A percentile compares a stretch with the other conserved stretches of the same genome.
These are phyloP conservation scores for Blennius ocellaris DNA, from an alignment of 2,113 vertebrate species.

Conservation along the genomic window DNA sequence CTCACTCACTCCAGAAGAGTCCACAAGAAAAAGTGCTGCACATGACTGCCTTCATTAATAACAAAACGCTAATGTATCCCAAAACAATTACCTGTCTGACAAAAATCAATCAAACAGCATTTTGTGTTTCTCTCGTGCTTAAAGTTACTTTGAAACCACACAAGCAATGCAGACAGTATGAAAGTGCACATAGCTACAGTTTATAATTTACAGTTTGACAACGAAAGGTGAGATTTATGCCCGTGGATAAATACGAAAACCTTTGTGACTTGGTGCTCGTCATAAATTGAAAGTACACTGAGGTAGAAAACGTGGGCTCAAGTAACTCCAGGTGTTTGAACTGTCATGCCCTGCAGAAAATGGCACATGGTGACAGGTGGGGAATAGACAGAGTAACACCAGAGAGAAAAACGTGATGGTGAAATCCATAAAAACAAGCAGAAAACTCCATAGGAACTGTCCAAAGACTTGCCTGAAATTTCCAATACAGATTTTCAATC, in stretches of 20 bases:
- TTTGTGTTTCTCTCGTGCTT: too few relatives aligned
- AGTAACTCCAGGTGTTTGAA: constrained; percentile 24
- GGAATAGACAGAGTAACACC: neutral
- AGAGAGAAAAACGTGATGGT: neutral
- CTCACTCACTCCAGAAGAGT: too few relatives aligned
- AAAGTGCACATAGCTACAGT: neutral
- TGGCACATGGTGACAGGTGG: constrained; percentile 7
- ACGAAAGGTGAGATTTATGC: constrained; percentile 2
- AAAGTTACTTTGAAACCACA: neutral
- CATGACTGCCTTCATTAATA: too few relatives aligned
- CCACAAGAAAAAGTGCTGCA: too few relatives aligned
- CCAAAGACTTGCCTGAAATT: constrained; percentile 37
- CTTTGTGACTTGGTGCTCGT: neutral
- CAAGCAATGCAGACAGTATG: neutral
- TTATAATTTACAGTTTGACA: neutral
- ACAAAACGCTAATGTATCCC: too few relatives aligned
- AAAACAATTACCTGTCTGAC: too few relatives aligned
- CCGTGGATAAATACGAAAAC: constrained; percentile 12
- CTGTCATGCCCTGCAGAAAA: constrained; percentile 5
- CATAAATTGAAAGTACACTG: constrained; percentile 8
- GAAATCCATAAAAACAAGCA: constrained; percentile 12
- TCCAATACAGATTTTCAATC: constrained; percentile 47
- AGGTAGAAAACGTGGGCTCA: constrained; percentile 8
- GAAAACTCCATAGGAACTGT: neutral
- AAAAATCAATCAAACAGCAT: too few relatives aligned